phyloP scores from a whole-genome alignment of 2,113 vertebrate species.

The Nasalis larvatus region DNA sequence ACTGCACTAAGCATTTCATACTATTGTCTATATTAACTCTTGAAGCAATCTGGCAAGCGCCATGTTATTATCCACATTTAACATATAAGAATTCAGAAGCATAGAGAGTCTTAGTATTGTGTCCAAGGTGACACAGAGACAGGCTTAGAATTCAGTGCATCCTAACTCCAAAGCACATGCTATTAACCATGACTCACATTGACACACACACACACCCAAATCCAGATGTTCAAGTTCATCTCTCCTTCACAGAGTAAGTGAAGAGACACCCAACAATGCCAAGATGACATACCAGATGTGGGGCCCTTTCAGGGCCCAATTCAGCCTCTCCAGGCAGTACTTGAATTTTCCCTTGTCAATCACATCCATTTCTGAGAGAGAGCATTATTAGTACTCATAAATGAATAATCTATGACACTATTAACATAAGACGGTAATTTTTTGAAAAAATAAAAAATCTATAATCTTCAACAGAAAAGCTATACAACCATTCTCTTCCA shows the following conservation, averaged over 20 bases:
- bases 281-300: neutral
- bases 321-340: neutral
- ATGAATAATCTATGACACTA: neutral
- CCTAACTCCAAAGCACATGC: neutral
- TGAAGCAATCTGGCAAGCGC: neutral
- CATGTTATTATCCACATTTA: neutral
- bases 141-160: neutral
- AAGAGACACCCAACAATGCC: neutral
- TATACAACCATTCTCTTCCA: neutral
- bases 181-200: neutral
- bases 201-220: neutral
- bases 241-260: neutral
- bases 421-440: neutral
- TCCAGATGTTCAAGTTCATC: neutral
- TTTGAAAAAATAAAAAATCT: neutral
- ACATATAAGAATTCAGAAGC: neutral
- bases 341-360: neutral
- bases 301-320: neutral
- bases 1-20: neutral
- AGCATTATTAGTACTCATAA: neutral
- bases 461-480: neutral
- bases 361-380: neutral
- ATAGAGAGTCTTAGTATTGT: neutral
- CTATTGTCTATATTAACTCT: neutral
- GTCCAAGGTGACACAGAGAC: neutral